These are phyloP conservation scores for Chrysochloris asiatica DNA, from an alignment of 2,113 vertebrate species.

Conservation along the genomic window DNA sequence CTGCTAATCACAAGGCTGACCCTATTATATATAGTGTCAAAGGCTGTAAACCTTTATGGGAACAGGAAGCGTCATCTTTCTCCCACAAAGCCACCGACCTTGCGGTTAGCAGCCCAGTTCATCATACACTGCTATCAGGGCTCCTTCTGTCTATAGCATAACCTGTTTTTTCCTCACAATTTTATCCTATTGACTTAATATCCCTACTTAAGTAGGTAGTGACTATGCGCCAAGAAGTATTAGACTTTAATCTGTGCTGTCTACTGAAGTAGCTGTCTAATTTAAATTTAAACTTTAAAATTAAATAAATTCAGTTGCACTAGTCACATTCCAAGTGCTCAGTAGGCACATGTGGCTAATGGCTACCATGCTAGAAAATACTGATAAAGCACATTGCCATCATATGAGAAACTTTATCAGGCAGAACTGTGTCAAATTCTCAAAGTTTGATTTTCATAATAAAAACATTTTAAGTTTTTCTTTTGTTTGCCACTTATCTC, in stretches of 20 bases:
- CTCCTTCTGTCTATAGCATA: neutral
- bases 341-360: neutral
- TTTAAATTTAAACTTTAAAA: conserved; percentile 46
- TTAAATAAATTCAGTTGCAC: neutral
- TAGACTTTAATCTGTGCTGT: neutral
- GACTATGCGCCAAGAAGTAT: neutral
- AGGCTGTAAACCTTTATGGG: too few species aligned
- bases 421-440: neutral
- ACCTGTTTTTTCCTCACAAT: neutral
- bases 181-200: neutral
- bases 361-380: neutral
- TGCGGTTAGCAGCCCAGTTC: too few species aligned
- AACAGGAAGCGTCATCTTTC: too few species aligned
- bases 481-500: neutral
- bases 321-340: neutral
- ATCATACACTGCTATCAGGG: too few species aligned
- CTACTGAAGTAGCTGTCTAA: neutral
- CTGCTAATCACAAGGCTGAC: too few species aligned
- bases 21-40: too few species aligned
- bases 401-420: neutral
- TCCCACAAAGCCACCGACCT: too few species aligned
- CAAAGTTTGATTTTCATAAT: conserved; percentile 20
- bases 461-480: neutral
- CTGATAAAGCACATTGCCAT: neutral
- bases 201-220: neutral